Percentiles rank a stretch among this genome's conserved stretches.
Conservation (phyloP, 2,888 invertebrate species). For the Polylopha cassiicola region DNA sequence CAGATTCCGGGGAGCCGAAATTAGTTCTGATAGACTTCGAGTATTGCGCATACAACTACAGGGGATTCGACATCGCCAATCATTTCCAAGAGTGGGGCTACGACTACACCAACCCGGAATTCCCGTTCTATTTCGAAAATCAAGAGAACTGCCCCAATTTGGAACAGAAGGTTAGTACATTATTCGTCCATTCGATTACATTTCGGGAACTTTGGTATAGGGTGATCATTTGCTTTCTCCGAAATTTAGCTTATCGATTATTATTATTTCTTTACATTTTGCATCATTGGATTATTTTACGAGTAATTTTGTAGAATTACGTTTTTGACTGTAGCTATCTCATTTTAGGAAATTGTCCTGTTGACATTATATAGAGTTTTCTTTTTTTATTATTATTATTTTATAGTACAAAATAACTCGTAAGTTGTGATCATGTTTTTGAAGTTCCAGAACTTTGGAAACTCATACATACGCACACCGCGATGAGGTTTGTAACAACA, state of each 20-base stretch:
- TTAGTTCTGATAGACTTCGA: slow-evolving; percentile 94
- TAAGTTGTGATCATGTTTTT: slow-evolving; percentile 32
- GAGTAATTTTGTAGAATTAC: slow-evolving; percentile 3
- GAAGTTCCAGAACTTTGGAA: slow-evolving; percentile 35
- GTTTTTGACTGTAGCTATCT: too few species aligned
- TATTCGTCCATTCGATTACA: not conserved
- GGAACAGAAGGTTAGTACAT: slow-evolving; percentile 84
- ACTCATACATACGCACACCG: slow-evolving; percentile 25
- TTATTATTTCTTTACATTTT: not conserved
- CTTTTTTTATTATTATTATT: slow-evolving; percentile 1
- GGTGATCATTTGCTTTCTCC: slow-evolving; percentile 13
- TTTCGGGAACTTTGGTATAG: too few species aligned
- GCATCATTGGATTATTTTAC: not conserved
- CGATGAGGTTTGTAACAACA: slow-evolving; percentile 33
- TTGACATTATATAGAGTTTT: too few species aligned
- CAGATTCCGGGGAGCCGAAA: slow-evolving; percentile 74
- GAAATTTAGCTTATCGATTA: not conserved
- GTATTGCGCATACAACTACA: slow-evolving; percentile 93
- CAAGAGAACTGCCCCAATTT: slow-evolving; percentile 83
- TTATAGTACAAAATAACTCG: slow-evolving; percentile 30
- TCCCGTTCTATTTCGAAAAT: slow-evolving; percentile 86
- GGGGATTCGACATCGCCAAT: slow-evolving; percentile 96
- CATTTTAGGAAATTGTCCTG: too few species aligned
- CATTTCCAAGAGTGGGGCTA: slow-evolving; percentile 96
- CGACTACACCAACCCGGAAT: slow-evolving; percentile 87